Conservation (phyloP, 2,888 invertebrate species). For the Acrobeloides nanus region DNA sequence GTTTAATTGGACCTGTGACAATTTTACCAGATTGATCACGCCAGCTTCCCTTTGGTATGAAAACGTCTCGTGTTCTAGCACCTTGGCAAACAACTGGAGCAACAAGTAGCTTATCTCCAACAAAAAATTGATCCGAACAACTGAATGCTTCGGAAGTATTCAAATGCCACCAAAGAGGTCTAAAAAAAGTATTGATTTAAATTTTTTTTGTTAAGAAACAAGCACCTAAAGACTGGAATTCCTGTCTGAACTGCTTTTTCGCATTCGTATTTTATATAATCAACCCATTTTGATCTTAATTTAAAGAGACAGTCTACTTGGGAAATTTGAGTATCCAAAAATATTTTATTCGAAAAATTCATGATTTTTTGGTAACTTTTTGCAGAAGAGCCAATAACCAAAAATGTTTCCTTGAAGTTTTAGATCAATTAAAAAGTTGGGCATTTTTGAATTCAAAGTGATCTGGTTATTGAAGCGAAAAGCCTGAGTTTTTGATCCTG, state of each 20-base stretch:
- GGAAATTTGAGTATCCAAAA: too few species aligned
- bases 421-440: too few species aligned
- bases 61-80: constrained; percentile 70
- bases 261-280: constrained; percentile 5
- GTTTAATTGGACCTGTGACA: too few species aligned
- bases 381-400: background rate
- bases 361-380: too few species aligned
- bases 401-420: too few species aligned
- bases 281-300: background rate
- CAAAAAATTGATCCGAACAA: constrained; percentile 72
- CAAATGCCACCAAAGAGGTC: constrained; percentile 69
- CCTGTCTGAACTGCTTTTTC: background rate
- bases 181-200: constrained; percentile 9
- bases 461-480: too few species aligned
- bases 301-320: too few species aligned
- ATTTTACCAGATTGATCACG: too few species aligned
- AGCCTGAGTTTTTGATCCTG: too few species aligned
- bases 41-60: constrained; percentile 69
- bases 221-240: constrained; percentile 7
- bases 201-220: constrained; percentile 2
- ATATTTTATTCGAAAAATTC: constrained; percentile 1
- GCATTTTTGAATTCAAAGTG: too few species aligned
- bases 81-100: constrained; percentile 74
- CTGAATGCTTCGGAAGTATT: constrained; percentile 11
- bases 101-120: constrained; percentile 79